Evolutionary conservation across 2,113 vertebrate species (phyloP).

Genomic region (Malurus melanocephalus): DNA sequence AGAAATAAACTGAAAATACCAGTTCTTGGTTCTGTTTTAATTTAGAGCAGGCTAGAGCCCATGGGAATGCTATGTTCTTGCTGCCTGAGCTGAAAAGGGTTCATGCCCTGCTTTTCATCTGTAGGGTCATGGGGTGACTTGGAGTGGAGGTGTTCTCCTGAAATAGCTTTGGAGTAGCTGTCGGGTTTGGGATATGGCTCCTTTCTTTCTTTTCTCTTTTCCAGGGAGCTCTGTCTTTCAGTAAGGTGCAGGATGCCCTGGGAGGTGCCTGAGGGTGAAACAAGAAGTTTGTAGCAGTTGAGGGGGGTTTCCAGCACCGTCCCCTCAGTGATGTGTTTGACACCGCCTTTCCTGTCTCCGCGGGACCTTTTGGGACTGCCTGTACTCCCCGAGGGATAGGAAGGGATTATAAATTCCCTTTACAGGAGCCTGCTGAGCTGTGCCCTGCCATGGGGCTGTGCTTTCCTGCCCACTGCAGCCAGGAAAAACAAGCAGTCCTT

Average conservation of each 20-base stretch:
- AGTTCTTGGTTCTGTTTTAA: not conserved
- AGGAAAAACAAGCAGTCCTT: not conserved
- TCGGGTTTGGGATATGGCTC: not conserved
- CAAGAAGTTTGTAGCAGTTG: not conserved
- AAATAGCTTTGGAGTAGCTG: not conserved
- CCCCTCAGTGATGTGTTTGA: not conserved
- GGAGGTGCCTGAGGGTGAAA: not conserved
- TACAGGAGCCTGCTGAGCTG: not conserved
- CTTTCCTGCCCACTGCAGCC: not conserved
- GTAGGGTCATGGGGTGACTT: not conserved
- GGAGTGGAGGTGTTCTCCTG: not conserved
- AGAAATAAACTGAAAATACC: not conserved
- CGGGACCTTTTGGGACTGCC: not conserved
- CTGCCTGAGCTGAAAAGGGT: not conserved
- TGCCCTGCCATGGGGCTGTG: rapidly evolving
- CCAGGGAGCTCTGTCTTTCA: not conserved
- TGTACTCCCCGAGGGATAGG: not conserved
- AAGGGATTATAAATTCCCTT: not conserved
- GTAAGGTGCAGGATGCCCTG: not conserved
- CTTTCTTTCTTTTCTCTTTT: not conserved
- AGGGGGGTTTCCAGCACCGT: not conserved
- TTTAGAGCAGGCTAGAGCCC: not conserved
- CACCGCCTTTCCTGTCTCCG: not conserved
- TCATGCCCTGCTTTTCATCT: not conserved
- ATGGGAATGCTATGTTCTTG: not conserved